These are phyloP conservation scores for Kuschelorhynchus macadamiae DNA, from an alignment of 2,888 invertebrate species.

Conservation along the genomic window DNA sequence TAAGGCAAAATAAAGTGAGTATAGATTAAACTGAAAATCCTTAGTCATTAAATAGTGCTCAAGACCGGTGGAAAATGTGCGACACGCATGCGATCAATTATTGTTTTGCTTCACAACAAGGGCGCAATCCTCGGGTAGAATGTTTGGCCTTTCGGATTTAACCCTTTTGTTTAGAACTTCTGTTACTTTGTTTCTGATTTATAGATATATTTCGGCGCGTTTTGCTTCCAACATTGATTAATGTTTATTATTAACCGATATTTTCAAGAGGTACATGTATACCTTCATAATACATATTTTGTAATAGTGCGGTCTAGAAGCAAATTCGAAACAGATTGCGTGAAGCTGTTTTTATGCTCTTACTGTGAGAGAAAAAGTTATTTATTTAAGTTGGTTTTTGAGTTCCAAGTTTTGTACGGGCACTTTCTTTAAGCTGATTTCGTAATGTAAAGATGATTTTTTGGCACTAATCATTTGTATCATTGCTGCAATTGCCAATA, in stretches of 20 bases:
- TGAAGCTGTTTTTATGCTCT: no score
- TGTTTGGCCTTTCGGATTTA: constrained; percentile 33
- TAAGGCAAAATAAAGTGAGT: constrained; percentile 18
- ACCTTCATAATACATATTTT: no score
- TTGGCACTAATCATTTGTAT: no score
- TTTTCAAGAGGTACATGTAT: constrained; percentile 1
- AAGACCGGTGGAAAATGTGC: constrained; percentile 43
- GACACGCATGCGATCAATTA: constrained; percentile 46
- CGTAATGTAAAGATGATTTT: no score
- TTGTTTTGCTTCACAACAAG: constrained; percentile 22
- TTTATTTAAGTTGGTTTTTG: no score
- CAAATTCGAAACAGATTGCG: no score
- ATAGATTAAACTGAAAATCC: constrained; percentile 43
- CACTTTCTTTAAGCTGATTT: no score
- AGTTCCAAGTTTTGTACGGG: no score
- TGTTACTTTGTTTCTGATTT: constrained; percentile 24
- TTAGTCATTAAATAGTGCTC: constrained; percentile 41
- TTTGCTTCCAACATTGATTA: constrained; percentile 38
- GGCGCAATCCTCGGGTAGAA: constrained; percentile 24
- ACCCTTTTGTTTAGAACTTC: constrained; percentile 36
- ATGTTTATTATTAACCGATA: not conserved
- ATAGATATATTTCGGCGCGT: constrained; percentile 21
- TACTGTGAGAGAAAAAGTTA: no score
- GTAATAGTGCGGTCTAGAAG: no score
- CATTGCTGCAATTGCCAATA: no score